Evolutionary conservation across 2,797 vertebrate genomes (phyloP), one percentile per base, ranked within the genome.

Genomic region (Eptatretus atami): DNA sequence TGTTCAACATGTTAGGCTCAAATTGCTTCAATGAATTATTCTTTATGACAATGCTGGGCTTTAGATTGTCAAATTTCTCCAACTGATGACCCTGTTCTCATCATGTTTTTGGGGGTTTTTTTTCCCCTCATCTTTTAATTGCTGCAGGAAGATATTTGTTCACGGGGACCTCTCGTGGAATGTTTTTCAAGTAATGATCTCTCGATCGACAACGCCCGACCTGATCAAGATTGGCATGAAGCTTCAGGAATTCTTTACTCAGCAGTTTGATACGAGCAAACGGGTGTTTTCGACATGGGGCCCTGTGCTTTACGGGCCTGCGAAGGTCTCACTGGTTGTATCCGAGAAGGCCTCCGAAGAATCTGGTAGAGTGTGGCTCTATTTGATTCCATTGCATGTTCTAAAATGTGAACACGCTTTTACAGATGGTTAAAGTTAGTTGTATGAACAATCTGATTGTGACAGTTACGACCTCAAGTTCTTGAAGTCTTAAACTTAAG

Each of bases 171-270:
- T 98, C 73, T 86, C 95, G 72, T 98, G 92, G 92, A 90, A 96
- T 77, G 90, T 95, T 70, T 98, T 98, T 75, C 92, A 98, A 78
- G 92, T 98, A 69, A 98, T 98, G 77, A 98, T 98, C 77, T 98
- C 92, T 54, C 81, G 92, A 73, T 95, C 88, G 1, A 95, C 90
- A 63, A 98, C 92, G 0, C 92, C 92, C 54, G 92, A 98, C 76
- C 80, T 98, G 67, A 95, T 98, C 74, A 96, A 96, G 79, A 98
- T 98, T 65, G 86, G 88, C 74, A 93, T 94, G 92, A 98, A 98
- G 72, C 81, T 98, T 63, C 92, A 98, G 74, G 92, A 98, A 76
- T 98, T 98, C 73, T 98, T 98, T 72, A 98, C 92, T 53, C 87
- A 94, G 69, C 92, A 98, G 71, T 98, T 98, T 68, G 92, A 98